These are phyloP conservation scores for Siniperca undulata DNA, from an alignment of 2,797 vertebrate genomes.

Conservation along the genomic window DNA sequence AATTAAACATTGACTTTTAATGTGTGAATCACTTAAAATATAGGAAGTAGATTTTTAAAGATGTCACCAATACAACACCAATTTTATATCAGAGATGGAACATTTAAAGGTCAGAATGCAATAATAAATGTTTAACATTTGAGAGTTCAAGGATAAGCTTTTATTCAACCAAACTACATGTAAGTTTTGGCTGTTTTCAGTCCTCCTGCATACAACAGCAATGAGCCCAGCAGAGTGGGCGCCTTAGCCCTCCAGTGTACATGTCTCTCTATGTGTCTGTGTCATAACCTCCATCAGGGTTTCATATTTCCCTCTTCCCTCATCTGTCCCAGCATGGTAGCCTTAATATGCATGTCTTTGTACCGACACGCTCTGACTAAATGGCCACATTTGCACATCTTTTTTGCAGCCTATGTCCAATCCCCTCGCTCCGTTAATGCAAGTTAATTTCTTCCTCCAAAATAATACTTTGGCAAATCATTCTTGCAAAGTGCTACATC, in stretches of 20 bases:
- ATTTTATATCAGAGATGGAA: not conserved
- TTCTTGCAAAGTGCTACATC: slow-evolving; percentile 98
- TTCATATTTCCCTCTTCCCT: slow-evolving; percentile 89
- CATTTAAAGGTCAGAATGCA: not conserved
- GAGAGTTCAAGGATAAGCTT: not conserved
- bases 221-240: slow-evolving; percentile 54
- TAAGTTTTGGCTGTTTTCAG: slow-evolving; percentile 37
- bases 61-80: not conserved
- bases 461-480: slow-evolving; percentile 98
- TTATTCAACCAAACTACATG: slow-evolving; percentile 23
- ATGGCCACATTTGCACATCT: slow-evolving; percentile 94
- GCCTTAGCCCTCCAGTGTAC: slow-evolving; percentile 75
- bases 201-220: slow-evolving; percentile 43
- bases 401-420: slow-evolving; percentile 88
- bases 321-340: slow-evolving; percentile 90
- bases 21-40: not conserved
- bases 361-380: slow-evolving; percentile 89
- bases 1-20: not conserved
- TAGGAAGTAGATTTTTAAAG: not conserved
- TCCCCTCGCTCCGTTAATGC: slow-evolving; percentile 93
- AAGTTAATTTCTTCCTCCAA: slow-evolving; percentile 90
- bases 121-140: not conserved
- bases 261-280: slow-evolving; percentile 78
- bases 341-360: slow-evolving; percentile 91
- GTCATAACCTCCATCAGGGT: slow-evolving; percentile 86